Base-by-base conservation (phyloP, 2,888 invertebrate genomes). In the Tetragnatha montana region DNA sequence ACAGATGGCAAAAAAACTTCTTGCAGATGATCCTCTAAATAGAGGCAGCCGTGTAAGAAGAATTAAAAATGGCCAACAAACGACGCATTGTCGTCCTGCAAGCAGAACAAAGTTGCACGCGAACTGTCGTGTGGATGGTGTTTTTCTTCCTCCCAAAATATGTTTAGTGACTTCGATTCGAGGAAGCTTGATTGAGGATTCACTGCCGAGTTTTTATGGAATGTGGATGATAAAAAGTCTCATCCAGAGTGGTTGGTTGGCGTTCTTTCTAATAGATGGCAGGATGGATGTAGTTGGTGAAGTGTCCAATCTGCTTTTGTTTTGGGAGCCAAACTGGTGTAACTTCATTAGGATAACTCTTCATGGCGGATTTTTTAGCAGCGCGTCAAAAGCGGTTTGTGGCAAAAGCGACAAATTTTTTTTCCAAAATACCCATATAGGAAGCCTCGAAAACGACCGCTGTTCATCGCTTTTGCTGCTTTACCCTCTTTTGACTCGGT, bases 21-120 rank as follows among this genome's bases (percentile, higher is more conserved):
- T n/a, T 49, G 49, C 50, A 71, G 81, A 49, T 50, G 49, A 81
- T 81, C 71, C 50, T 49, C 50, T 68, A 75, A 82, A 83, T 84
- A 78, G 84, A 76, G 76, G 69, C 84, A 74, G 76, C 70, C 70
- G 69, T 78, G 76, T 78, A 78, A 84, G 22, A 68, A 83, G n/a
- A 75, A 82, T 74, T 74, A 73, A 51, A 85, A 79, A 75, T 74
- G 49, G 60, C 50, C 68, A 81, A 87, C 76, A 81, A 87, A 87
- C 74, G 81, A 51, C 71, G 51, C 71, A 81, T 87, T 70, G 87
- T 76, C 70, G 87, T 84, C 76, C 70, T 21, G n/a, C 84, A 84
- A 19, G 73, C 60, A 78, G 85, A 73, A 86, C 79, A 87, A 87
- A 87, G 87, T 50, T n/a, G 81, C 87, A 81, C 81, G 87, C 87